phyloP scores from a whole-genome alignment of 2,888 invertebrate genomes.

The Drosophila demipolita region DNA sequence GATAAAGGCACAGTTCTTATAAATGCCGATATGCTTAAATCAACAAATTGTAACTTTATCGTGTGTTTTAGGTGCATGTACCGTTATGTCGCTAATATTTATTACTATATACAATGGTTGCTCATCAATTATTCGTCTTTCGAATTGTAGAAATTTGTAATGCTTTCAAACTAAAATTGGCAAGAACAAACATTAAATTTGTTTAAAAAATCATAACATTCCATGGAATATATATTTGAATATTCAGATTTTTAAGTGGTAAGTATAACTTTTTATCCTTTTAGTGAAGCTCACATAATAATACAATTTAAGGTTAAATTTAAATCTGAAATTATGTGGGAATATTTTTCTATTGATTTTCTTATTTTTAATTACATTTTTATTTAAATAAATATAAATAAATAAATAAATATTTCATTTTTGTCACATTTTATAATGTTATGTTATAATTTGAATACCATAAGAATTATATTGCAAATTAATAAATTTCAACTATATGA shows the following conservation, averaged over 20 bases:
- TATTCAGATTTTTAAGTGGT: not conserved
- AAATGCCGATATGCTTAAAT: slow-evolving; percentile 47
- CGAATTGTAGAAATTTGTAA: not conserved
- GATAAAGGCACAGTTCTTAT: slow-evolving; percentile 60
- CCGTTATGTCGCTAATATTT: slow-evolving; percentile 3
- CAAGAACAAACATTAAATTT: not conserved
- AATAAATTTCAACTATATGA: not conserved
- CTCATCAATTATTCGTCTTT: not conserved
- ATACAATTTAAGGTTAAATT: not conserved
- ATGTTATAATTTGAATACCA: not conserved
- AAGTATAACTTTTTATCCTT: not conserved
- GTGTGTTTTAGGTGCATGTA: slow-evolving; percentile 18
- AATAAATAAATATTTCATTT: too few relatives aligned
- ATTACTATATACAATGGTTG: not conserved
- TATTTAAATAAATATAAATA: too few relatives aligned
- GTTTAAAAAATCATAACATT: not conserved
- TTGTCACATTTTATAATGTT: too few relatives aligned
- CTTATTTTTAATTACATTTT: not conserved
- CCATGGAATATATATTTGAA: not conserved
- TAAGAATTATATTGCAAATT: not conserved
- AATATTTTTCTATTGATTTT: too few relatives aligned
- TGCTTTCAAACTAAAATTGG: not conserved
- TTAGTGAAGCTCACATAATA: not conserved
- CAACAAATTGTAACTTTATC: slow-evolving; percentile 30
- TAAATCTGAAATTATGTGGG: not conserved